Evolutionary conservation across 2,113 vertebrate genomes (phyloP).

Genomic region (Trogon melanurus): DNA sequence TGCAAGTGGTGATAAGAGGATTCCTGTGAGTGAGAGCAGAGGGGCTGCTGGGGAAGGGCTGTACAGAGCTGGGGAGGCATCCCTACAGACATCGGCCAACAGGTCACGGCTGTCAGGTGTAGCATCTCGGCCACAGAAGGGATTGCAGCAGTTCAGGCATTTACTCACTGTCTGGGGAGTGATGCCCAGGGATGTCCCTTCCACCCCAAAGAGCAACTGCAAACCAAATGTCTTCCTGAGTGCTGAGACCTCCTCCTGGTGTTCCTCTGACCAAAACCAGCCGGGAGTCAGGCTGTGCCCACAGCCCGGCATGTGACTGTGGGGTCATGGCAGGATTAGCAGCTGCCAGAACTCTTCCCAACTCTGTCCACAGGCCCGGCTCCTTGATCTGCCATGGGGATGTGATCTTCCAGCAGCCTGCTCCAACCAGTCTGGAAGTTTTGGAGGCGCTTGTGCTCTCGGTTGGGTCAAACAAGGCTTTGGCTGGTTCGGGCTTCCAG

Average conservation of each 20-base stretch:
- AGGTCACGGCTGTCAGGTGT: not conserved
- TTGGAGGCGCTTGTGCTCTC: not conserved
- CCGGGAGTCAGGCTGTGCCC: not conserved
- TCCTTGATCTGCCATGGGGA: constrained; percentile 46
- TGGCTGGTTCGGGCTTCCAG: constrained; percentile 47
- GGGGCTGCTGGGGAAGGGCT: not conserved
- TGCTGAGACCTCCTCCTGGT: not conserved
- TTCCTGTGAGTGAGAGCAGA: constrained; percentile 38
- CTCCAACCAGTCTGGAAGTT: constrained; percentile 26
- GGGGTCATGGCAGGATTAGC: not conserved
- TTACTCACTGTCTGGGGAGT: no score
- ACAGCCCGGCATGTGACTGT: not conserved
- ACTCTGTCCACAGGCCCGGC: constrained; percentile 28
- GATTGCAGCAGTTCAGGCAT: not conserved
- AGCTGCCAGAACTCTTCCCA: not conserved
- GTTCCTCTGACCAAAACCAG: not conserved
- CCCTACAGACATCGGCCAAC: accelerated
- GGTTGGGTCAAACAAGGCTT: not conserved
- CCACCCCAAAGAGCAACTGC: not conserved
- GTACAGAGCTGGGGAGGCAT: not conserved
- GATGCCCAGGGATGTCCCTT: not conserved
- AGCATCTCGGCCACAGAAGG: not conserved
- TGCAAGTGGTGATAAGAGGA: constrained; percentile 22
- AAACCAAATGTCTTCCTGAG: accelerated
- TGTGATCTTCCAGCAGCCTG: constrained; percentile 20